Conservation (phyloP, 2,113 vertebrate genomes). For the Strix aluco region DNA sequence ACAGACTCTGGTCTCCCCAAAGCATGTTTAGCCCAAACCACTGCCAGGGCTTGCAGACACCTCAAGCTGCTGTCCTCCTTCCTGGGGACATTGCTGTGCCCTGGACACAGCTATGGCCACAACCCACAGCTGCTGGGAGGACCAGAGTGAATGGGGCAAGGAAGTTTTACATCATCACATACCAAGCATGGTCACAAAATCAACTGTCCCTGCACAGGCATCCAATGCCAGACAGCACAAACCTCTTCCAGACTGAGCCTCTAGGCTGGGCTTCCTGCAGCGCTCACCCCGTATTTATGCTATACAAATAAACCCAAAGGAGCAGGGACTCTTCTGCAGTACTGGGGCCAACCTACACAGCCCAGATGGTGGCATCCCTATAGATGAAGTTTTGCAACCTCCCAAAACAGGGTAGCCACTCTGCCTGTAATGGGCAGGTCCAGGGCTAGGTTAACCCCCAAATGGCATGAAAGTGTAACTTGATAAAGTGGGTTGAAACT, state of each 20-base stretch:
- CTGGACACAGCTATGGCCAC: background rate
- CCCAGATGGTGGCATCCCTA: background rate
- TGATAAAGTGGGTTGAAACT: background rate
- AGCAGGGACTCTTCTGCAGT: background rate
- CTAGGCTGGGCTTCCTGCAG: background rate
- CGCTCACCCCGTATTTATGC: background rate
- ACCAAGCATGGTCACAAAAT: background rate
- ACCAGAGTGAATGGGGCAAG: background rate
- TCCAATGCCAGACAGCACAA: background rate
- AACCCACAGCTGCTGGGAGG: rapidly evolving
- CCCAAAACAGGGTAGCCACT: background rate
- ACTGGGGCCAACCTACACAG: background rate
- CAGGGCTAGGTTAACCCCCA: background rate
- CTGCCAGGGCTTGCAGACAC: background rate
- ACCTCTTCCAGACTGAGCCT: background rate
- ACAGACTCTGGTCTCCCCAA: background rate
- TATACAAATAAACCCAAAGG: background rate
- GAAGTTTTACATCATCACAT: background rate
- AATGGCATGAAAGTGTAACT: background rate
- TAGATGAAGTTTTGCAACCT: background rate
- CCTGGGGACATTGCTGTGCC: background rate
- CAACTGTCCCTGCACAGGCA: background rate
- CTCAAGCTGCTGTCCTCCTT: background rate
- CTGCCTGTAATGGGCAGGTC: background rate
- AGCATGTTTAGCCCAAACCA: background rate